These are phyloP conservation scores for Hippasteria phrygiana DNA, from an alignment of 53 echinoderm and acorn worm species.

Conservation along the genomic window DNA sequence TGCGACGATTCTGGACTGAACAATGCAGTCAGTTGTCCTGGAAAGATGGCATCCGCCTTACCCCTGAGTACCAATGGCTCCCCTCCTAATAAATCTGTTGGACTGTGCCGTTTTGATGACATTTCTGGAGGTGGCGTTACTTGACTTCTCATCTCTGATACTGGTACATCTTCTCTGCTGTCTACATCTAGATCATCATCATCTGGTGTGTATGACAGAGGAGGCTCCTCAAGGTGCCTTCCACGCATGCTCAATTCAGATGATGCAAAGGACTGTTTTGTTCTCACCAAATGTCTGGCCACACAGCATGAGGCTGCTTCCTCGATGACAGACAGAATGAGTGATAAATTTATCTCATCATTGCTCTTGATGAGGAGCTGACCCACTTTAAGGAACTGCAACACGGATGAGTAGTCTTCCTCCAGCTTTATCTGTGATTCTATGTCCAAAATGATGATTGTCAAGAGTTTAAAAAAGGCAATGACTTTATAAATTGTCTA, in stretches of 20 bases:
- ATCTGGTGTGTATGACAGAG: no score
- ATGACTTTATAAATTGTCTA: no score
- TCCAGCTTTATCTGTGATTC: slow-evolving; percentile 14
- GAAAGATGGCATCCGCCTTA: not conserved
- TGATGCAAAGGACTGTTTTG: not conserved
- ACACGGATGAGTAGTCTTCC: slow-evolving; percentile 10
- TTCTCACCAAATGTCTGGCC: not conserved
- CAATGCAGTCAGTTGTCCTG: not conserved
- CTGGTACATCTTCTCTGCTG: not conserved
- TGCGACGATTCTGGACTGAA: not conserved
- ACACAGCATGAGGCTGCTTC: not conserved
- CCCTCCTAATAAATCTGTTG: not conserved
- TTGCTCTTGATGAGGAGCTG: slow-evolving; percentile 37
- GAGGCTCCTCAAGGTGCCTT: not conserved
- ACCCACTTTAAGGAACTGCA: slow-evolving; percentile 32
- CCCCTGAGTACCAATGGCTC: not conserved
- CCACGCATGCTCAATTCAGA: no score
- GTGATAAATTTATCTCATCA: slow-evolving; percentile 27
- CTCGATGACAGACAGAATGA: slow-evolving; percentile 20
- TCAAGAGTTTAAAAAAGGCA: not conserved
- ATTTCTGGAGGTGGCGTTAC: not conserved
- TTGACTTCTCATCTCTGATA: not conserved
- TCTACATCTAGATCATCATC: not conserved
- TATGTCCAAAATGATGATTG: not conserved
- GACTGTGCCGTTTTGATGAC: not conserved